Percentiles rank a stretch among this genome's conserved stretches.
These are phyloP conservation scores for Oedothorax gibbosus DNA, from an alignment of 1,140 invertebrate species.

Conservation along the genomic window DNA sequence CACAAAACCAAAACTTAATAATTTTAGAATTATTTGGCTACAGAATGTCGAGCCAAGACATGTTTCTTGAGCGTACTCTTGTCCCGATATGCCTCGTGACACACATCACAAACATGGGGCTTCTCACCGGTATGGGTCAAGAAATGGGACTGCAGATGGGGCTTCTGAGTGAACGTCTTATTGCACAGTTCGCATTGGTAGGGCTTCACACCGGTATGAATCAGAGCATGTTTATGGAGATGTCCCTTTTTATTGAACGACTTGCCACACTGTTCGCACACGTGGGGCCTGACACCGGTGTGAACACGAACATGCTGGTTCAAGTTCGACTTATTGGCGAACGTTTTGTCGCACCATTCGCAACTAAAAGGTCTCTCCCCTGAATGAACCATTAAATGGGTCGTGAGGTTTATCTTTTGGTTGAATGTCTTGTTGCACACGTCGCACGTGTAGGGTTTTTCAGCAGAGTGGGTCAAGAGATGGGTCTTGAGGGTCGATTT, in stretches of 20 bases:
- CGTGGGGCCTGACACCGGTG: neutral
- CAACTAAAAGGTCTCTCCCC: no score
- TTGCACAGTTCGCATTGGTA: slow-evolving; percentile 4
- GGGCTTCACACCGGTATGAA: slow-evolving; percentile 3
- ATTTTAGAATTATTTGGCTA: no score
- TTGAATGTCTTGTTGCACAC: no score
- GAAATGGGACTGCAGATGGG: neutral
- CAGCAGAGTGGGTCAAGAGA: no score
- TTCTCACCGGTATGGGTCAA: slow-evolving; percentile 24
- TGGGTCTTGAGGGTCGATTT: no score
- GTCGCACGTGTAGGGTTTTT: no score
- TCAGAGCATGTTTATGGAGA: neutral
- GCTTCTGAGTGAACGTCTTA: slow-evolving; percentile 3
- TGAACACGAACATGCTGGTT: neutral
- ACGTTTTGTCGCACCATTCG: neutral
- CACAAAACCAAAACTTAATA: no score
- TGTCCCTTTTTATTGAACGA: neutral
- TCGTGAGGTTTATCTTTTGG: no score
- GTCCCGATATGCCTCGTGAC: neutral
- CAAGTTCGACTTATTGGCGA: neutral
- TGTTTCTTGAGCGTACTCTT: neutral
- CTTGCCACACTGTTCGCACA: neutral
- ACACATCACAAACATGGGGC: slow-evolving; percentile 18
- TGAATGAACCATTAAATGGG: no score
- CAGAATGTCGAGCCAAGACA: neutral